A percentile compares a stretch with the other conserved stretches of the same genome.
phyloP scores from a whole-genome alignment of 2,888 invertebrate genomes.

The Linnaemya vulpina region DNA sequence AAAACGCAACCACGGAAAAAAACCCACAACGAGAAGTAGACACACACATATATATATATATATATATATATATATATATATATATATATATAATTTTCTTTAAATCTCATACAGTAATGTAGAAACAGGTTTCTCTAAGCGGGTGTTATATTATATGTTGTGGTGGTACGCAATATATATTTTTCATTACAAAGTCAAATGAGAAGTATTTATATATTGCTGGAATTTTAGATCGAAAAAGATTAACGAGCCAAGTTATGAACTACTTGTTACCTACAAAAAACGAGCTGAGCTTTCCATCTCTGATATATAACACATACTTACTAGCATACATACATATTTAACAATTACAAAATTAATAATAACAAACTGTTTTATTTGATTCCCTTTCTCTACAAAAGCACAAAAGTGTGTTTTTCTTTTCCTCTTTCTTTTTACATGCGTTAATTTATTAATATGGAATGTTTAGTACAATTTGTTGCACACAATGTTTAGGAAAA shows the following conservation, averaged over 20 bases:
- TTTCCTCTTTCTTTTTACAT: slow-evolving; percentile 23
- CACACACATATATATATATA: too few relatives aligned
- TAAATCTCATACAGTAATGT: too few relatives aligned
- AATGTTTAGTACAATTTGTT: slow-evolving; percentile 62
- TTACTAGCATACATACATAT: not conserved
- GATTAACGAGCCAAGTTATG: too few relatives aligned
- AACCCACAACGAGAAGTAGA: too few relatives aligned
- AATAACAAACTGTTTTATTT: slow-evolving; percentile 23
- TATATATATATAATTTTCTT: too few relatives aligned
- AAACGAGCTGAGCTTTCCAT: not conserved
- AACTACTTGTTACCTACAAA: not conserved
- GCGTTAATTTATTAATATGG: slow-evolving; percentile 54
- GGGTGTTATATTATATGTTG: too few relatives aligned
- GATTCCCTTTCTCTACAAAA: slow-evolving; percentile 36
- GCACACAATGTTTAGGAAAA: slow-evolving; percentile 46
- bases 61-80: too few relatives aligned
- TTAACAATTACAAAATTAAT: not conserved
- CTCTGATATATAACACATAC: not conserved
- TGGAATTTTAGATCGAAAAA: not conserved
- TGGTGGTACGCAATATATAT: too few relatives aligned
- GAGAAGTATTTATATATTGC: too few relatives aligned
- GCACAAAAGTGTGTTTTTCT: not conserved
- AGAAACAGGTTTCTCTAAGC: too few relatives aligned
- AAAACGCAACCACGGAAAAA: too few relatives aligned
- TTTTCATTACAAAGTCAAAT: too few relatives aligned